A percentile compares a stretch with the other conserved stretches of the same genome.
Conservation (phyloP, 64 coral and sea anemone genomes). For the Hydrozoanthus tunicans region DNA sequence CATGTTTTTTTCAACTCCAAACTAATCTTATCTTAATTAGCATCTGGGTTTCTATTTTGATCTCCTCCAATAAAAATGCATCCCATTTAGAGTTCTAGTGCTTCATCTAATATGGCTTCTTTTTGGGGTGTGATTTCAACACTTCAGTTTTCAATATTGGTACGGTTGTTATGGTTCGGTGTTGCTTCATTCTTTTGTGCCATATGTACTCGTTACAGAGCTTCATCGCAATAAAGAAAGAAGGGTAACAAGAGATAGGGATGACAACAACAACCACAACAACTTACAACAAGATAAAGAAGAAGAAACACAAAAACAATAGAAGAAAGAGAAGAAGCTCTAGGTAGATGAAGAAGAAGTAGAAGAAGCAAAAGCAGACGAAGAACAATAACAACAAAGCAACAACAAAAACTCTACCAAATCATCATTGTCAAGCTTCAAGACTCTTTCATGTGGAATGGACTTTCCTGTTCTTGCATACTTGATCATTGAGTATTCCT, state of each 20-base stretch:
- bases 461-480: constrained; percentile 85
- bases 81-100: too few relatives aligned
- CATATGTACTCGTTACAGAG: too few relatives aligned
- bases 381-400: neutral
- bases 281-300: neutral
- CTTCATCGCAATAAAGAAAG: neutral
- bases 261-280: neutral
- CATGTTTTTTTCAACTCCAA: too few relatives aligned
- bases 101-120: too few relatives aligned
- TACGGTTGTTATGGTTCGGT: too few relatives aligned
- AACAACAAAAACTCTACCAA: constrained; percentile 58
- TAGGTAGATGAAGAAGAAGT: neutral
- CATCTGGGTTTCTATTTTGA: too few relatives aligned
- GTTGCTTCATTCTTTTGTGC: too few relatives aligned
- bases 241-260: neutral
- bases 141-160: too few relatives aligned
- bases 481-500: constrained; percentile 94
- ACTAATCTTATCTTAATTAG: too few relatives aligned
- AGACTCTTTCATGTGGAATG: constrained; percentile 87
- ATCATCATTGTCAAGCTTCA: constrained; percentile 82
- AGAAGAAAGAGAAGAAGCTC: neutral
- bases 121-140: too few relatives aligned
- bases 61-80: too few relatives aligned
- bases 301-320: neutral
- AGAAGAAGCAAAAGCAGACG: neutral